These are phyloP conservation scores for Tiliacea citrago DNA, from an alignment of 2,888 invertebrate genomes.

Conservation along the genomic window DNA sequence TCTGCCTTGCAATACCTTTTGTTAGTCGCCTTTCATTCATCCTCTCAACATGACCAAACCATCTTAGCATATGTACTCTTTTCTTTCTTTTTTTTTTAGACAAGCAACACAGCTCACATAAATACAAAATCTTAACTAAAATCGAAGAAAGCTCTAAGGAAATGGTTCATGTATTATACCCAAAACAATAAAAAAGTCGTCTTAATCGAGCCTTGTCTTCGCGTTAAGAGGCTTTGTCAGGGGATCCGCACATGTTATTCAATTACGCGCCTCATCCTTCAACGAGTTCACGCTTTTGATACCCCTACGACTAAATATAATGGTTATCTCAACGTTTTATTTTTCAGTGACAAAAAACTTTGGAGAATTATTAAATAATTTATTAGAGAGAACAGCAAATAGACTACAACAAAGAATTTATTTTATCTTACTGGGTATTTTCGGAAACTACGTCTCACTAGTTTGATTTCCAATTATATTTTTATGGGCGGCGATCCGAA, in stretches of 20 bases:
- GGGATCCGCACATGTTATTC: slow-evolving; percentile 44
- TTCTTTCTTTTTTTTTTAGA: neutral
- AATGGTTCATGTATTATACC: slow-evolving; percentile 28
- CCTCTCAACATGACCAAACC: too few relatives aligned
- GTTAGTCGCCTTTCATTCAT: too few relatives aligned
- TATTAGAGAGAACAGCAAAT: neutral
- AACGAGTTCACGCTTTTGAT: slow-evolving; percentile 19
- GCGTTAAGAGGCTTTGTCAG: slow-evolving; percentile 52
- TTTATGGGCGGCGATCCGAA: neutral
- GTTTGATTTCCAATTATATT: neutral
- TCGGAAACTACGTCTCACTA: too few relatives aligned
- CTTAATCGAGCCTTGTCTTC: slow-evolving; percentile 47
- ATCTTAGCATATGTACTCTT: too few relatives aligned
- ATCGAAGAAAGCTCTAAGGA: slow-evolving; percentile 7
- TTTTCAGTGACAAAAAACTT: neutral
- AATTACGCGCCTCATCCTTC: slow-evolving; percentile 45
- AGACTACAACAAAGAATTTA: neutral
- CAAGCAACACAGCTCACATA: neutral
- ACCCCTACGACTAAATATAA: slow-evolving; percentile 19
- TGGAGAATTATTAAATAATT: neutral
- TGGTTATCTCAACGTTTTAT: neutral
- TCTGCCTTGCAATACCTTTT: too few relatives aligned
- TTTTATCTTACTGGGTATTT: neutral
- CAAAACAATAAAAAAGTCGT: slow-evolving; percentile 50
- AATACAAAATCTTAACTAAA: slow-evolving; percentile 4